These are phyloP conservation scores for Baccha elongata DNA, from an alignment of 2,888 invertebrate genomes.

Conservation along the genomic window DNA sequence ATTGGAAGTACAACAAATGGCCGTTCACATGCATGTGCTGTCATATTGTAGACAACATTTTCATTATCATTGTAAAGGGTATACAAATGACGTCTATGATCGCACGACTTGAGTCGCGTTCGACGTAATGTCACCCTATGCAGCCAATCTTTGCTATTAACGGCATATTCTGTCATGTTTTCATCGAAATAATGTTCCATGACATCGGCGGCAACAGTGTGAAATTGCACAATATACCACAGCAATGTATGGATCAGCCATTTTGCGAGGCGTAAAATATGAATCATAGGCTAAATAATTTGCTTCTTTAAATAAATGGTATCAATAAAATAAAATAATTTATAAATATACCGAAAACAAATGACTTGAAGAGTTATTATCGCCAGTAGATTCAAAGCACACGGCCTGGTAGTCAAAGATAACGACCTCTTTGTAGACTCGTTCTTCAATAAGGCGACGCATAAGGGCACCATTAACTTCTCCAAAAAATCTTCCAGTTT, in stretches of 20 bases:
- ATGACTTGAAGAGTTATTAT: constrained; percentile 85
- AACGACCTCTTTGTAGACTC: constrained; percentile 88
- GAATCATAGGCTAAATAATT: constrained; percentile 84
- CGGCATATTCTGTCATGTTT: constrained; percentile 82
- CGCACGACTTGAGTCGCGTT: constrained; percentile 93
- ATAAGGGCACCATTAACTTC: constrained; percentile 91
- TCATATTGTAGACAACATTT: constrained; percentile 83
- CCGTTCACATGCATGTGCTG: constrained; percentile 82
- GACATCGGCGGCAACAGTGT: constrained; percentile 83
- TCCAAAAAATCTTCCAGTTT: constrained; percentile 94
- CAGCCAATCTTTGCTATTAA: constrained; percentile 85
- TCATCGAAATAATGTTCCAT: constrained; percentile 83
- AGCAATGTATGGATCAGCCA: constrained; percentile 85
- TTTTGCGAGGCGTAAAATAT: constrained; percentile 84
- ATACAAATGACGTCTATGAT: constrained; percentile 87
- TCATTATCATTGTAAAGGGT: constrained; percentile 83
- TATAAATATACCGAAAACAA: constrained; percentile 84
- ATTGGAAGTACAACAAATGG: constrained; percentile 90
- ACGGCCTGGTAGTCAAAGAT: constrained; percentile 95
- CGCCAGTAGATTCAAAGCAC: constrained; percentile 88
- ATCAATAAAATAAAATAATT: not conserved
- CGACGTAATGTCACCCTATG: constrained; percentile 87
- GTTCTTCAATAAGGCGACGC: constrained; percentile 88
- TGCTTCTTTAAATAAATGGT: no score
- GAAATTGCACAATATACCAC: constrained; percentile 85